phyloP scores from a whole-genome alignment of 2,888 invertebrate species.

The Sphaerophoria taeniata region DNA sequence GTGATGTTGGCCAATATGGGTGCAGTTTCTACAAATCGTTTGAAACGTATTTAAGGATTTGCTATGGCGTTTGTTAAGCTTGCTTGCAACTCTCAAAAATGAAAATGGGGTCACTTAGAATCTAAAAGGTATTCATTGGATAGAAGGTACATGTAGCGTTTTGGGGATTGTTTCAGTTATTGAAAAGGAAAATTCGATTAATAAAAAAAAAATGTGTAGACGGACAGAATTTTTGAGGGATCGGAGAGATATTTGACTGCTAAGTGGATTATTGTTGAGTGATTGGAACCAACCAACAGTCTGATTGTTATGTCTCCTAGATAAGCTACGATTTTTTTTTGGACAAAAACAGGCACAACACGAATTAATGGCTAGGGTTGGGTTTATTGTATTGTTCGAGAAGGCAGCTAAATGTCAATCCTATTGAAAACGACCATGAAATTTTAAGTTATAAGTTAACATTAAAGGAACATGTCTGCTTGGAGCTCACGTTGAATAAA shows the following conservation, averaged over 20 bases:
- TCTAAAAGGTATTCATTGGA: slow-evolving; percentile 37
- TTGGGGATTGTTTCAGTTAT: slow-evolving; percentile 29
- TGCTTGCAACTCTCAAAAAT: slow-evolving; percentile 7
- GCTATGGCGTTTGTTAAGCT: slow-evolving; percentile 3
- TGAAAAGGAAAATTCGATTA: slow-evolving; percentile 64
- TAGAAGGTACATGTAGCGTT: slow-evolving; percentile 11
- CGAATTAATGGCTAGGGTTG: slow-evolving; percentile 63
- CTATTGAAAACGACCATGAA: slow-evolving; percentile 53
- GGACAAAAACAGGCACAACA: background rate
- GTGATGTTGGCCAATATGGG: slow-evolving; percentile 66
- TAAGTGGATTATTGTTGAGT: slow-evolving; percentile 68
- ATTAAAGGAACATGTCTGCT: slow-evolving; percentile 66
- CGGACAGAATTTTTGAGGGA: slow-evolving; percentile 52
- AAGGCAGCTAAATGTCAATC: slow-evolving; percentile 47
- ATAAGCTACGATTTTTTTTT: slow-evolving; percentile 21
- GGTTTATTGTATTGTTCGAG: slow-evolving; percentile 10
- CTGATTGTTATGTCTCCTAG: slow-evolving; percentile 33
- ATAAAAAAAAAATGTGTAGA: slow-evolving; percentile 29
- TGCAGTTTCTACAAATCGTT: slow-evolving; percentile 69
- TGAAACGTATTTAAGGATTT: slow-evolving; percentile 56
- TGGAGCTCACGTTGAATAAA: slow-evolving; percentile 17
- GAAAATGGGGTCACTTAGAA: slow-evolving; percentile 65
- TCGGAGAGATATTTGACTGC: slow-evolving; percentile 48
- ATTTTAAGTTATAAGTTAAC: slow-evolving; percentile 29
- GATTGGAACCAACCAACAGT: slow-evolving; percentile 55